Evolutionary conservation across 2,888 invertebrate species (phyloP).

Genomic region (Zhuqinia jingwanae): DNA sequence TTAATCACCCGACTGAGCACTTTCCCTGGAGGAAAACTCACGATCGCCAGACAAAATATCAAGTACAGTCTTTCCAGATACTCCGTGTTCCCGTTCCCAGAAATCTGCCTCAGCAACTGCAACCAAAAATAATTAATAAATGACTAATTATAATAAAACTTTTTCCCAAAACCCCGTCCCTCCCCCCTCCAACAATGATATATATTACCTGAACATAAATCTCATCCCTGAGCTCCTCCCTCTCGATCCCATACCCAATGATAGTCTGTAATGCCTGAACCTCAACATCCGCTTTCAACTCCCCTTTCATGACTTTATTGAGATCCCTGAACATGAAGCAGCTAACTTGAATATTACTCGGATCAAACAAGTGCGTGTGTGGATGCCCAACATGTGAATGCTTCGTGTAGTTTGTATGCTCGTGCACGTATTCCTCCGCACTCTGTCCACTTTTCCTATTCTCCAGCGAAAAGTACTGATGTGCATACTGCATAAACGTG

Average conservation of each 20-base stretch:
- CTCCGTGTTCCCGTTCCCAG: constrained; percentile 92
- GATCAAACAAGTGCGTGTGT: constrained; percentile 96
- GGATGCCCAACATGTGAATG: constrained; percentile 82
- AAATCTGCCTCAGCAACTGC: constrained; percentile 90
- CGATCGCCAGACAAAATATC: constrained; percentile 92
- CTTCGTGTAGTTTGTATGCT: constrained; percentile 35
- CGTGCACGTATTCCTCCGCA: neutral
- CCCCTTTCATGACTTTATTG: constrained; percentile 94
- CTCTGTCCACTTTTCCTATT: neutral
- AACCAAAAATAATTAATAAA: too few species aligned
- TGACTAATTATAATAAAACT: too few species aligned
- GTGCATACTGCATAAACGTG: constrained; percentile 21
- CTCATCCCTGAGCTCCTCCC: constrained; percentile 95
- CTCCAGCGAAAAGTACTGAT: constrained; percentile 23
- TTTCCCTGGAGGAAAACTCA: constrained; percentile 95
- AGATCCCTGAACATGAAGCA: constrained; percentile 86
- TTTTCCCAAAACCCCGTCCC: too few species aligned
- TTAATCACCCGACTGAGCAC: constrained; percentile 85
- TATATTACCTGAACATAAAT: constrained; percentile 93
- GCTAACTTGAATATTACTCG: constrained; percentile 87
- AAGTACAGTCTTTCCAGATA: constrained; percentile 94
- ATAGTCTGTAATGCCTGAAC: constrained; percentile 91
- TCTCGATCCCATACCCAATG: constrained; percentile 92
- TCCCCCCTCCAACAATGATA: too few species aligned
- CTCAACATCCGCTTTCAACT: constrained; percentile 90